Evolutionary conservation across 2,888 invertebrate species (phyloP).

Genomic region (Andrena hattorfiana): DNA sequence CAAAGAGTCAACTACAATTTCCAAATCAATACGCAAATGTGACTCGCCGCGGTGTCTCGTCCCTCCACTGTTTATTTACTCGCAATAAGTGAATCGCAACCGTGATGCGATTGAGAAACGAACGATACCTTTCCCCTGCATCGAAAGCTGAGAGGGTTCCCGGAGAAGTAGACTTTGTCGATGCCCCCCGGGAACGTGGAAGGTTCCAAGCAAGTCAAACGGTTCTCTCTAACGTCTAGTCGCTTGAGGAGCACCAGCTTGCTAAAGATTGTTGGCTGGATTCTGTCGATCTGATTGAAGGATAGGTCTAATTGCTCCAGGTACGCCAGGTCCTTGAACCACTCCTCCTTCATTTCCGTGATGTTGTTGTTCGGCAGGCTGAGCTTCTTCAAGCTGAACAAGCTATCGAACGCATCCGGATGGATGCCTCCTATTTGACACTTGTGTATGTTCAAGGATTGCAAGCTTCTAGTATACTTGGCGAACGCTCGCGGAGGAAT

Average conservation of each 20-base stretch:
- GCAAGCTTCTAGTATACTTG: slow-evolving; percentile 61
- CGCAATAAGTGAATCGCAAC: no score
- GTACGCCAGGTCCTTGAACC: slow-evolving; percentile 71
- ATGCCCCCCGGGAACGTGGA: slow-evolving; percentile 72
- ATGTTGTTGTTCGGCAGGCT: slow-evolving; percentile 76
- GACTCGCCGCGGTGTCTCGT: neutral
- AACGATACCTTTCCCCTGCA: slow-evolving; percentile 76
- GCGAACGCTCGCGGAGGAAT: slow-evolving; percentile 69
- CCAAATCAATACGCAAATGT: slow-evolving; percentile 34
- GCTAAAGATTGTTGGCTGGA: slow-evolving; percentile 68
- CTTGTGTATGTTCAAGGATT: slow-evolving; percentile 73
- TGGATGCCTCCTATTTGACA: slow-evolving; percentile 71
- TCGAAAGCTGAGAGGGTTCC: slow-evolving; percentile 73
- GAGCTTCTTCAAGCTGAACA: slow-evolving; percentile 72
- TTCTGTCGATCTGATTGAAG: slow-evolving; percentile 72
- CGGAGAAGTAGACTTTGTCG: slow-evolving; percentile 75
- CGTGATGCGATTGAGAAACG: no score
- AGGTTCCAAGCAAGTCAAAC: slow-evolving; percentile 72
- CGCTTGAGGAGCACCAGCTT: slow-evolving; percentile 69
- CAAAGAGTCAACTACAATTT: slow-evolving; percentile 77
- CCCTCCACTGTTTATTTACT: no score
- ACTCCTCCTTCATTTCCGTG: slow-evolving; percentile 60
- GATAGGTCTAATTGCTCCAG: slow-evolving; percentile 79
- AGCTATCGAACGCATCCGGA: slow-evolving; percentile 66
- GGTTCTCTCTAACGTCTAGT: slow-evolving; percentile 76